Conservation (phyloP, 2,113 vertebrate genomes). For the Neolamprologus toae region DNA sequence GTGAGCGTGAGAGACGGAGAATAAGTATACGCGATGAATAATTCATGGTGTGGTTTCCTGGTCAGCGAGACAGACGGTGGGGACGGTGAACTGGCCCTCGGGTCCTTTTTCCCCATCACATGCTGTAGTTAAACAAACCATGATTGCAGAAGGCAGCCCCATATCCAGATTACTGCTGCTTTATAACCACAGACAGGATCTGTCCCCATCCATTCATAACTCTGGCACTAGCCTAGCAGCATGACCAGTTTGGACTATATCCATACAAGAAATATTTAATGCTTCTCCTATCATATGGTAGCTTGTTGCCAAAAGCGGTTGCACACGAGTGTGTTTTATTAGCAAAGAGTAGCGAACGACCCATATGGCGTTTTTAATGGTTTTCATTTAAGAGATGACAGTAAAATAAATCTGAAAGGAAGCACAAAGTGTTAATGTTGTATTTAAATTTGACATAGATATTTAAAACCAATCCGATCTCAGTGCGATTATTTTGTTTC, state of each 20-base stretch:
- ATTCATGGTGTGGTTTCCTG: conserved; percentile 64
- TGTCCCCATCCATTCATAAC: conserved; percentile 20
- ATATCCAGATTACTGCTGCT: conserved; percentile 14
- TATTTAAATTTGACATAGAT: background rate
- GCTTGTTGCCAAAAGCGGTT: background rate
- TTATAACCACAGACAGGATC: background rate
- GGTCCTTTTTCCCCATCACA: conserved; percentile 25
- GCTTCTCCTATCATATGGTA: background rate
- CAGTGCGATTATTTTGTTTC: background rate
- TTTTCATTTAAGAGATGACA: background rate
- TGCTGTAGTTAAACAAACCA: conserved; percentile 49
- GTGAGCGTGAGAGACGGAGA: background rate
- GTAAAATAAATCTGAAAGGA: background rate
- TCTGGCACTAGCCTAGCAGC: background rate
- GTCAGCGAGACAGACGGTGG: conserved; percentile 50
- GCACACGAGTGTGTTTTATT: background rate
- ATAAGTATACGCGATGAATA: conserved; percentile 42
- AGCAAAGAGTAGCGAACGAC: background rate
- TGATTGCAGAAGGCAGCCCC: background rate
- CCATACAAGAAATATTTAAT: background rate
- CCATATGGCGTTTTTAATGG: background rate
- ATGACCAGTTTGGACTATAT: background rate
- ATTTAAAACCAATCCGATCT: background rate
- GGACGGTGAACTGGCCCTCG: conserved; percentile 27
- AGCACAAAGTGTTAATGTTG: background rate